Conservation (phyloP, 2,888 invertebrate genomes). For the Cerastis rubricosa region DNA sequence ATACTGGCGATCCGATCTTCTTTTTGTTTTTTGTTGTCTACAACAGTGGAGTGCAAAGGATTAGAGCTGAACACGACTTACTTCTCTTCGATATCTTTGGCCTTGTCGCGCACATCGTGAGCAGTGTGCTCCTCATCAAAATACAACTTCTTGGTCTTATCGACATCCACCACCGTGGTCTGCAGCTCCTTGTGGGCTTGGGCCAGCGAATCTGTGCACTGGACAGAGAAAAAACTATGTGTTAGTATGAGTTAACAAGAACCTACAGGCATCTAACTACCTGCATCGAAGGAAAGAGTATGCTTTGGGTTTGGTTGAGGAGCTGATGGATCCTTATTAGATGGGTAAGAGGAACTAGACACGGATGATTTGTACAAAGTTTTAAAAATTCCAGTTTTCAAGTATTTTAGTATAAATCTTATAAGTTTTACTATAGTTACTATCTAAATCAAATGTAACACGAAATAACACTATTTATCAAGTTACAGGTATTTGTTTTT, state of each 20-base stretch:
- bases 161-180: conserved; percentile 96
- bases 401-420: neutral
- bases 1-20: neutral
- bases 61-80: conserved; percentile 74
- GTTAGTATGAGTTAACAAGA: conserved; percentile 15
- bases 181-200: conserved; percentile 98
- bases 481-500: neutral
- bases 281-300: no score
- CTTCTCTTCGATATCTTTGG: conserved; percentile 98
- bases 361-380: neutral
- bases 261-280: neutral
- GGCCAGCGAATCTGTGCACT: conserved; percentile 95
- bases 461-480: neutral
- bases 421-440: neutral
- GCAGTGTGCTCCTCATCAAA: conserved; percentile 99
- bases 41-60: neutral
- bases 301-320: neutral
- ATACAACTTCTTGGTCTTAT: conserved; percentile 98
- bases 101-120: conserved; percentile 98
- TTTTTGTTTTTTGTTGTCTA: neutral
- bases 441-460: neutral
- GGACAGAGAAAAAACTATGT: conserved; percentile 41
- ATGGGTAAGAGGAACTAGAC: neutral
- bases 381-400: neutral
- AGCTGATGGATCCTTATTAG: neutral